Percentiles rank a stretch among this genome's conserved stretches.
phyloP scores from a whole-genome alignment of 2,888 invertebrate genomes.

The Gibbula magus region DNA sequence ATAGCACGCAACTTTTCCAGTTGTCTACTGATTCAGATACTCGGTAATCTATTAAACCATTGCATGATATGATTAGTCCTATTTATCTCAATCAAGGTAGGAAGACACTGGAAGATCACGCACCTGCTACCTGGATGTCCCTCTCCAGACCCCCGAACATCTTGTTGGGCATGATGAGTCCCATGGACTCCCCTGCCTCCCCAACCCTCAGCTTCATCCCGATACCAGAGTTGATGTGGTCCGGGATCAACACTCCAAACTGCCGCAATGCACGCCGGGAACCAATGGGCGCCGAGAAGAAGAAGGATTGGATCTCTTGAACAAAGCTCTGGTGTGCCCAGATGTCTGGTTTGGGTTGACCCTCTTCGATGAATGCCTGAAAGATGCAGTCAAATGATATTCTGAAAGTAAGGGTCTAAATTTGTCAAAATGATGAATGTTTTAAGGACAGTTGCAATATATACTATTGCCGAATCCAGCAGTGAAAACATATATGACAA shows the following conservation, averaged over 20 bases:
- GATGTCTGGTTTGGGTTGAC: slow-evolving; percentile 49
- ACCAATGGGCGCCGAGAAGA: slow-evolving; percentile 38
- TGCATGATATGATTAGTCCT: no score
- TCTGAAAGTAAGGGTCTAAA: not conserved
- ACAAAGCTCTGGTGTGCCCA: slow-evolving; percentile 60
- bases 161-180: slow-evolving; percentile 51
- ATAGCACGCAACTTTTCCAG: no score
- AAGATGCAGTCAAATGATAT: not conserved
- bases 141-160: slow-evolving; percentile 43
- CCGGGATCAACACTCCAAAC: slow-evolving; percentile 60
- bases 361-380: slow-evolving; percentile 60
- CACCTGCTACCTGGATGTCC: slow-evolving; percentile 59
- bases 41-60: no score
- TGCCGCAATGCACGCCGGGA: slow-evolving; percentile 59
- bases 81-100: no score
- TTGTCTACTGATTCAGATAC: no score
- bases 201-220: slow-evolving; percentile 45
- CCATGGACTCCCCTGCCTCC: slow-evolving; percentile 28
- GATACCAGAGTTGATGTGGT: slow-evolving; percentile 53
- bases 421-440: not conserved
- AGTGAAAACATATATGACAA: no score
- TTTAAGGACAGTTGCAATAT: no score
- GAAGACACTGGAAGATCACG: not conserved
- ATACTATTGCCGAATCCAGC: no score
- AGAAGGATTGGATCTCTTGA: slow-evolving; percentile 40